phyloP scores from a whole-genome alignment of 92 coral and sea anemone genomes.

The Siderastrea radians region DNA sequence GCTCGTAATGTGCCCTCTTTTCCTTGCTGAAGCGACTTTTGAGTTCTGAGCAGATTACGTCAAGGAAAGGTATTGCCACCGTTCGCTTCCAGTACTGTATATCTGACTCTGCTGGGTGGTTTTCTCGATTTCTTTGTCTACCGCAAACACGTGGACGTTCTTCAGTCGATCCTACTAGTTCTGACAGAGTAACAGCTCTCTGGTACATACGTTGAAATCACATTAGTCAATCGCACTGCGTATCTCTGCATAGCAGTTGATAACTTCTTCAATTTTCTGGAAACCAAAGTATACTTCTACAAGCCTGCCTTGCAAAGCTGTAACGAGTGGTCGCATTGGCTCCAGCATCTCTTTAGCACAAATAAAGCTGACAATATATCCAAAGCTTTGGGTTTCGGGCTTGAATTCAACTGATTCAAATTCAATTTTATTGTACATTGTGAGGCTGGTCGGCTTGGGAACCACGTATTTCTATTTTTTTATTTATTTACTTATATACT shows the following conservation, averaged over 20 bases:
- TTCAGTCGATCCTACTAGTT: constrained; percentile 27
- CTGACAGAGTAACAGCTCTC: constrained; percentile 33
- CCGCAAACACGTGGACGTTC: constrained; percentile 50
- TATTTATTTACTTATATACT: no score
- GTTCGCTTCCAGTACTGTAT: constrained; percentile 56
- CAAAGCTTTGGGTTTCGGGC: no score
- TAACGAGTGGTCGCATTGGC: constrained; percentile 69
- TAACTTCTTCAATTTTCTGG: no score
- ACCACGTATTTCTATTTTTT: no score
- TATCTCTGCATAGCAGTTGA: constrained; percentile 19
- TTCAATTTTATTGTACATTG: no score
- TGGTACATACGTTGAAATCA: constrained; percentile 53
- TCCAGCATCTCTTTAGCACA: constrained; percentile 78
- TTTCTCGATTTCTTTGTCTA: constrained; percentile 32
- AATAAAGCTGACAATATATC: constrained; percentile 75
- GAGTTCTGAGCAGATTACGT: constrained; percentile 50
- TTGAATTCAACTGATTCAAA: no score
- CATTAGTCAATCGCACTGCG: constrained; percentile 44
- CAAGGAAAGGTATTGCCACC: constrained; percentile 49
- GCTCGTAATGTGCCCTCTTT: constrained; percentile 56
- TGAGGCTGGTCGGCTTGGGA: no score
- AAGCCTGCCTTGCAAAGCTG: constrained; percentile 57
- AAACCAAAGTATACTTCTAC: no score
- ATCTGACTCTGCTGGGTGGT: constrained; percentile 61
- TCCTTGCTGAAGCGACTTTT: constrained; percentile 48